Conservation (phyloP, 2,888 invertebrate species). For the Perdita meconis region DNA sequence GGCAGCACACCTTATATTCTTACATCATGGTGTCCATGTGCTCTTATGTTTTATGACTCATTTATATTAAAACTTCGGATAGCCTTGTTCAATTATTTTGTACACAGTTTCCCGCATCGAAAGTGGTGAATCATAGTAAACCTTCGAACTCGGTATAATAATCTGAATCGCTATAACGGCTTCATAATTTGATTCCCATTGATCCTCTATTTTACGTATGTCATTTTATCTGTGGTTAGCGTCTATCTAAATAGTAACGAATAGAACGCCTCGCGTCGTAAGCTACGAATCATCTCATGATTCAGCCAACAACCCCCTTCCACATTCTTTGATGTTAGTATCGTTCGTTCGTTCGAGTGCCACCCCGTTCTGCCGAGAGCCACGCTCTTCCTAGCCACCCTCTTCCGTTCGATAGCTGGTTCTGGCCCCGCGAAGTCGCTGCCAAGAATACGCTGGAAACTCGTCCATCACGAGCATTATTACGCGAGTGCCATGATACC, state of each 20-base stretch:
- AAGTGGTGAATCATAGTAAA: too few species aligned
- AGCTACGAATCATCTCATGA: slow-evolving; percentile 50
- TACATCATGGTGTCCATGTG: too few species aligned
- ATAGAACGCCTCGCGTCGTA: slow-evolving; percentile 34
- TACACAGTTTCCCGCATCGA: too few species aligned
- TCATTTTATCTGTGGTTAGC: too few species aligned
- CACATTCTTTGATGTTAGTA: slow-evolving; percentile 49
- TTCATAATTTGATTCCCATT: too few species aligned
- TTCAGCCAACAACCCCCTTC: slow-evolving; percentile 74
- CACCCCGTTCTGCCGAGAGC: slow-evolving; percentile 47
- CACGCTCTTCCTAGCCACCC: slow-evolving; percentile 23
- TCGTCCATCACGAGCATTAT: slow-evolving; percentile 81
- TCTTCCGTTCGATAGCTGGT: slow-evolving; percentile 62
- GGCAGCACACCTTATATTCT: too few species aligned
- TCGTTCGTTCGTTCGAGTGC: slow-evolving; percentile 67
- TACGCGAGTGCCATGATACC: slow-evolving; percentile 80
- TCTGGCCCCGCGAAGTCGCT: slow-evolving; percentile 67
- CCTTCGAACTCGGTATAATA: too few species aligned
- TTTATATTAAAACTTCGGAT: too few species aligned
- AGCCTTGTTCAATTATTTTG: too few species aligned
- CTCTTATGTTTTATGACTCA: too few species aligned
- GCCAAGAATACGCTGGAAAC: slow-evolving; percentile 81
- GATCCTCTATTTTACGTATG: too few species aligned
- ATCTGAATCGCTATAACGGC: too few species aligned
- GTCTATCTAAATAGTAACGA: slow-evolving; percentile 39